Percentiles rank a stretch among this genome's conserved stretches.
Evolutionary conservation across 2,113 vertebrate species (phyloP).

Genomic region (Microtus ochrogaster): DNA sequence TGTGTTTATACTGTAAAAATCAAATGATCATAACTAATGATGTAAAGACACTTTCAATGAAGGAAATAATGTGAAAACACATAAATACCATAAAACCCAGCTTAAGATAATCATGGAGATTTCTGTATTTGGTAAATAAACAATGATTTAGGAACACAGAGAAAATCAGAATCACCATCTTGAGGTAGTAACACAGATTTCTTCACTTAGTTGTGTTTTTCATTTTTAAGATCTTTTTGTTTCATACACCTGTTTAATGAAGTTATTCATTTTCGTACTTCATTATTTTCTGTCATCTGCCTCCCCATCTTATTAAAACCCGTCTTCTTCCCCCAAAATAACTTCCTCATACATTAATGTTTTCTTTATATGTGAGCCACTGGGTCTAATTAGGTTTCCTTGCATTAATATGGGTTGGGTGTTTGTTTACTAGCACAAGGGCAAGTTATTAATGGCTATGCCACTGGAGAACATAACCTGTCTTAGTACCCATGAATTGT

Average conservation of each 20-base stretch:
- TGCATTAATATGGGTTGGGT: background rate
- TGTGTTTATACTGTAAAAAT: background rate
- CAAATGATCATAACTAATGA: constrained; percentile 12
- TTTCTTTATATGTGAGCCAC: background rate
- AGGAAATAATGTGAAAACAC: constrained; percentile 17
- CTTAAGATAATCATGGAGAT: background rate
- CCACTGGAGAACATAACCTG: too few species aligned
- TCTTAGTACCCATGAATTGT: background rate
- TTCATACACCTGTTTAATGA: background rate
- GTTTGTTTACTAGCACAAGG: background rate
- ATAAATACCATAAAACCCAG: background rate
- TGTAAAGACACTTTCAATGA: background rate
- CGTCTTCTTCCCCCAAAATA: too few species aligned
- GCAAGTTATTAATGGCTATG: background rate
- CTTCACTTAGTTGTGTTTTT: background rate
- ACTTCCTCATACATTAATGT: too few species aligned
- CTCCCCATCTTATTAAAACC: background rate
- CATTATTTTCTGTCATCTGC: background rate
- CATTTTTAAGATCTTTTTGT: background rate
- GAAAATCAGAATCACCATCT: background rate
- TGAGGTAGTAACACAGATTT: background rate
- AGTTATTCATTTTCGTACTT: background rate
- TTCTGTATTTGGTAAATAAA: constrained; percentile 8
- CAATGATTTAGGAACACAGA: background rate
- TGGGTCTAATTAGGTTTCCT: background rate